These are phyloP conservation scores for Melanostoma mellinum DNA, from an alignment of 2,888 invertebrate species.

Conservation along the genomic window DNA sequence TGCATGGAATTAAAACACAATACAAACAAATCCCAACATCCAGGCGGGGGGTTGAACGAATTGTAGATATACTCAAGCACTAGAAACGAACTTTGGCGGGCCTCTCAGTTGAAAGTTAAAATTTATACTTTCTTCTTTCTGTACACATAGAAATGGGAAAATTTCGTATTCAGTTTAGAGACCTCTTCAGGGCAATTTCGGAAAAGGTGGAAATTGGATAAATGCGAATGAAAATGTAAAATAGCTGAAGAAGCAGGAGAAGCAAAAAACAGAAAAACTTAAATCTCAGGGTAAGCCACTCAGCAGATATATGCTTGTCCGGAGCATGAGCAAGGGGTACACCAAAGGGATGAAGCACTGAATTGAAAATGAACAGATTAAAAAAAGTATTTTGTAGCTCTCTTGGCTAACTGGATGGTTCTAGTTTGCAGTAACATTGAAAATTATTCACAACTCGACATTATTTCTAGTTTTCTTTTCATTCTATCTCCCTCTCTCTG, in stretches of 20 bases:
- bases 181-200: constrained; percentile 27
- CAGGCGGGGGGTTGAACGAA: not conserved
- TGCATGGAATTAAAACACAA: constrained; percentile 66
- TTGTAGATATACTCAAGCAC: not conserved
- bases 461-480: no score
- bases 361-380: constrained; percentile 57
- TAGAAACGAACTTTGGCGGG: no score
- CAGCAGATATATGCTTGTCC: constrained; percentile 29
- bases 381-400: constrained; percentile 10
- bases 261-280: constrained; percentile 26
- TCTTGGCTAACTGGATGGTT: not conserved
- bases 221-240: constrained; percentile 63
- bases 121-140: constrained; percentile 37
- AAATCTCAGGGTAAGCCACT: constrained; percentile 56
- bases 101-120: constrained; percentile 48
- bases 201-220: constrained; percentile 64
- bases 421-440: not conserved
- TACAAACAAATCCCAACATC: constrained; percentile 27
- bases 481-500: not conserved
- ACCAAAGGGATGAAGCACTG: constrained; percentile 32
- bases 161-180: constrained; percentile 50
- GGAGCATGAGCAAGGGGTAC: not conserved
- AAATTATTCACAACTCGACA: no score
- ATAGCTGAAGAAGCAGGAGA: constrained; percentile 9
- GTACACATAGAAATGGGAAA: constrained; percentile 40